Percentiles rank a stretch among this genome's conserved stretches.
These are phyloP conservation scores for Chionoecetes opilio DNA, from an alignment of 1,140 invertebrate genomes.

Conservation along the genomic window DNA sequence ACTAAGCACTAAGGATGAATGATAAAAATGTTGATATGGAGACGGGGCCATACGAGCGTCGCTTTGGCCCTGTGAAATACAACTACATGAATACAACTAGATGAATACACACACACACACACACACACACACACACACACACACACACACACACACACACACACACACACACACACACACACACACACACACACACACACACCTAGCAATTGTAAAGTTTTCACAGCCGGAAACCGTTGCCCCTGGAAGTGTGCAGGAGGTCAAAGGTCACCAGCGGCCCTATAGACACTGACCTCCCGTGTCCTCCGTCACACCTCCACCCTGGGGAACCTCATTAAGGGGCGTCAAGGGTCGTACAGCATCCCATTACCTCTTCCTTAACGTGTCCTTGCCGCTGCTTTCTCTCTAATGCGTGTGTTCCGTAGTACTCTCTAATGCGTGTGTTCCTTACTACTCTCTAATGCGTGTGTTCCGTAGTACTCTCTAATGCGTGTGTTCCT, in stretches of 20 bases:
- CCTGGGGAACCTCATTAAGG: not conserved
- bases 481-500: no score
- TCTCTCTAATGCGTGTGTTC: no score
- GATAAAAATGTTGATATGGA: no score
- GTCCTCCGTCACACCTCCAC: not conserved
- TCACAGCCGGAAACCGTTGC: not conserved
- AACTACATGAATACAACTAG: no score
- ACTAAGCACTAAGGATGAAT: no score
- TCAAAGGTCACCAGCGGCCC: not conserved
- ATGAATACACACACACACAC: constrained; percentile 2
- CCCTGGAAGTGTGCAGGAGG: not conserved
- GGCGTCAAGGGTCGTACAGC: not conserved
- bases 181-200: not conserved
- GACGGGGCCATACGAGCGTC: no score
- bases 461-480: no score
- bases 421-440: no score
- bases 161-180: constrained; percentile 18
- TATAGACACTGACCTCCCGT: not conserved
- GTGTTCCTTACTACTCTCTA: no score
- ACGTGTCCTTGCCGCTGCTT: no score
- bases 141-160: constrained; percentile 23
- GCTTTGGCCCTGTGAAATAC: no score
- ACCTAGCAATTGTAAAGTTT: not conserved
- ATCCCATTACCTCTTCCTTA: not conserved
- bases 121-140: constrained; percentile 25